Evolutionary conservation across 2,888 invertebrate genomes (phyloP), one percentile per base, ranked within the genome.

Genomic region (Synergus laeviventris): DNA sequence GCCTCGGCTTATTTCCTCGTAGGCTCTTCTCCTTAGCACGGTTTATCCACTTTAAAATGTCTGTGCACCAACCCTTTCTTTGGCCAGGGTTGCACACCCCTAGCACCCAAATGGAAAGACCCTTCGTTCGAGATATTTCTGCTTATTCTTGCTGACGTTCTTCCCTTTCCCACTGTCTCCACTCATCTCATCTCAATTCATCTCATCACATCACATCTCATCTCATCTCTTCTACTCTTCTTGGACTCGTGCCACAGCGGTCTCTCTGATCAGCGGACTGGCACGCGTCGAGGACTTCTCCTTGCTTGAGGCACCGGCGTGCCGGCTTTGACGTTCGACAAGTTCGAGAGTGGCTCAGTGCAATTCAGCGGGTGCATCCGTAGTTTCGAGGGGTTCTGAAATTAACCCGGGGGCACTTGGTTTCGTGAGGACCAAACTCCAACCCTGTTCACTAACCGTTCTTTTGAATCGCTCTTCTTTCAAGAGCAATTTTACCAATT

Each of bases 261-360:
- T 86, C 85, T 83, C 88, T 89, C 87, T 89, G 89, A 89, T 89
- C 89, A 89, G 86, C 87, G 84, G 88, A 82, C 87, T 87, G 89
- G 88, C 89, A 88, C 89, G 89, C 89, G 89, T 89, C 89, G 89
- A 88, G 89, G 87, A 89, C 89, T 87, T 83, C 85, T 84, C 85
- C 85, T 87, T 85, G 86, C 89, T 89, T 85, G 87, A 83, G 88
- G 89, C 89, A 87, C 86, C 89, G 88, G 89, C 87, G 87, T 85
- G 87, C 86, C 87, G 85, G 85, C 89, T 89, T 89, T 84, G 85
- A 84, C 86, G 84, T 84, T 83, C 85, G 85, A 86, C 86, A 84
- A 82, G 81, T 85, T 84, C 82, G 85, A 83, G 84, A 81, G 83
- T 74, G 78, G 76, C 79, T 60, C 66, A 74, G 74, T 78, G 76